phyloP scores from a whole-genome alignment of 2,888 invertebrate genomes.

The Cremastobaeus sp. region DNA sequence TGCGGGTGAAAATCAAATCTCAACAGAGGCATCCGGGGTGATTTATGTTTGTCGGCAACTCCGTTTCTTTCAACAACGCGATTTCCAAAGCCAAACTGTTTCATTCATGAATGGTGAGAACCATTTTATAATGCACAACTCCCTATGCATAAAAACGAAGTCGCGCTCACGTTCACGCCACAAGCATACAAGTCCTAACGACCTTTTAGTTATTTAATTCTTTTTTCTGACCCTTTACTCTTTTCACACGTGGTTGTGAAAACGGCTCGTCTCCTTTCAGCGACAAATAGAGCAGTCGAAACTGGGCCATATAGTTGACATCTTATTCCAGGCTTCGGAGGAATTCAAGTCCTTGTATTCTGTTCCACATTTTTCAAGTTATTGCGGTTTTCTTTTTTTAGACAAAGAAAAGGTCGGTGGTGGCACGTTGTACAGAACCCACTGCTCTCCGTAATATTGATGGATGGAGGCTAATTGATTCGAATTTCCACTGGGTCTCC shows the following conservation, averaged over 20 bases:
- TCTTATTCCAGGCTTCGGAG: conserved; percentile 28
- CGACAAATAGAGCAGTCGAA: conserved; percentile 16
- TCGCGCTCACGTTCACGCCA: conserved; percentile 19
- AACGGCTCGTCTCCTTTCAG: conserved; percentile 2
- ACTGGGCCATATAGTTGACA: conserved; percentile 28
- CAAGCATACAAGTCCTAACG: conserved; percentile 19
- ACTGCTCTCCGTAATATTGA: conserved; percentile 4
- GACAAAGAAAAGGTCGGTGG: neutral
- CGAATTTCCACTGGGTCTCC: no score
- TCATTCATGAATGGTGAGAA: conserved; percentile 73
- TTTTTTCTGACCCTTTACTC: conserved; percentile 25
- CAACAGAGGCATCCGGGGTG: conserved; percentile 57
- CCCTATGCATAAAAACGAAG: conserved; percentile 33
- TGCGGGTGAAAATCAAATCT: no score
- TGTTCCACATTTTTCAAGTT: conserved; percentile 16
- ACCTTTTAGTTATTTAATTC: conserved; percentile 30
- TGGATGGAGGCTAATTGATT: conserved; percentile 9
- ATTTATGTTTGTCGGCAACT: conserved; percentile 71
- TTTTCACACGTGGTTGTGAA: conserved; percentile 28
- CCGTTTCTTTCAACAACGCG: conserved; percentile 60
- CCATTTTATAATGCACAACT: conserved; percentile 50
- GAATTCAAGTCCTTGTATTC: conserved; percentile 21
- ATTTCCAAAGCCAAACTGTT: conserved; percentile 59
- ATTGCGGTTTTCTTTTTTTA: conserved; percentile 21
- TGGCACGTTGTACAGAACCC: conserved; percentile 6